Base-by-base conservation (phyloP, 2,113 vertebrate species). In the Peromyscus californicus region DNA sequence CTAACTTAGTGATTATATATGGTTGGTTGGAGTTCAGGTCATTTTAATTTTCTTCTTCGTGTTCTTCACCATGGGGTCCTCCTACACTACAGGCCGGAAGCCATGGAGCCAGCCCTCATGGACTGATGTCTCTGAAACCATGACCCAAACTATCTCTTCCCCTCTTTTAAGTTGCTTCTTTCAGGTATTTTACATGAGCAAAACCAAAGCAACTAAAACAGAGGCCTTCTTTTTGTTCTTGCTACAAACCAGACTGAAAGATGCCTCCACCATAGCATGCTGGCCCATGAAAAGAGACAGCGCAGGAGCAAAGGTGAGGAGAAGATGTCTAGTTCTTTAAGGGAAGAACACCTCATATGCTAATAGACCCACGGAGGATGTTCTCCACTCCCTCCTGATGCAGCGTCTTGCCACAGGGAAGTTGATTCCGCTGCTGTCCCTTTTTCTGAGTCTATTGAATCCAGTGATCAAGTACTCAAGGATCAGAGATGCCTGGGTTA, bases 1-100 rank as follows among this genome's bases (percentile, higher is more conserved):
- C n/a, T 93, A 65, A 89, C 87, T 90, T 72, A 63, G 39, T 12
- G 57, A 87, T 65, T 85, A 63, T 31, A 21, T 83, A 65, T 31
- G 45, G 22, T 88, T 89, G 74, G 19, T 59, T 24, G 26, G 67
- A 48, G 72, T 90, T 85, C 72, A 54, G 76, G 19, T 42, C 63
- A 76, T 48, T 93, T 93, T 87, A 90, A 74, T 51, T 69, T 91
- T 82, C 65, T 89, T 57, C n/a, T 87, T 85, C 21, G 6, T 42
- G 11, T 19, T 94, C 90, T 21, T 16, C 17, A 29, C 13, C 4
- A 3, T 5, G 12, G 51, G 57, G 36, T 57, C 21, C 13, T n/a
- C 7, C 67, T 36, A 16, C 48, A 19, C 8, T 26, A 22, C 15
- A 16, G 48, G 1, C 17, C 11, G 17, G 89, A 78, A 61, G 29